phyloP scores from a whole-genome alignment of 2,113 vertebrate genomes.

The Mustelus asterias region DNA sequence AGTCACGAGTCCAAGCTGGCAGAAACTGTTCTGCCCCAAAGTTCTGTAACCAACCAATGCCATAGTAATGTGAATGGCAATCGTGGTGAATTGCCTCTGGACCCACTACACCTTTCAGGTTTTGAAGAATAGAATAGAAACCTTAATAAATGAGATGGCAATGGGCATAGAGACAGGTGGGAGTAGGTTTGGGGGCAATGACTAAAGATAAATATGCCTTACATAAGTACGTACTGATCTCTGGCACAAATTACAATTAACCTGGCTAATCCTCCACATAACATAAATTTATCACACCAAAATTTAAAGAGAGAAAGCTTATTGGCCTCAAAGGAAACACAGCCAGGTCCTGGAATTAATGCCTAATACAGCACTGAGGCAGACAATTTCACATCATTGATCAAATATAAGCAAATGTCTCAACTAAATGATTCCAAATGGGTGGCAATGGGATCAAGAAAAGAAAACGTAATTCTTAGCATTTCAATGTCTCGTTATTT shows the following conservation, averaged over 20 bases:
- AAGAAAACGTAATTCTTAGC: conserved; percentile 12
- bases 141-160: neutral
- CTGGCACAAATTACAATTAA: neutral
- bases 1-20: neutral
- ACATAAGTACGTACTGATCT: neutral
- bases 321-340: neutral
- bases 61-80: neutral
- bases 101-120: neutral
- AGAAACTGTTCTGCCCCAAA: neutral
- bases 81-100: neutral
- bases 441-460: neutral
- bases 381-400: conserved; percentile 28
- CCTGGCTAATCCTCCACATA: neutral
- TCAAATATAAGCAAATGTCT: conserved; percentile 30
- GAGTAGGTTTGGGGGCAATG: neutral
- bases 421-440: conserved; percentile 33
- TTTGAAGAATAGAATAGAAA: neutral
- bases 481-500: conserved; percentile 27
- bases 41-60: neutral
- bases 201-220: neutral
- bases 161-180: neutral
- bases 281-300: neutral
- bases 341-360: neutral
- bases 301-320: neutral
- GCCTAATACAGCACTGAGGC: neutral